phyloP scores from a whole-genome alignment of 2,797 vertebrate species.

The Sebastes dallii region DNA sequence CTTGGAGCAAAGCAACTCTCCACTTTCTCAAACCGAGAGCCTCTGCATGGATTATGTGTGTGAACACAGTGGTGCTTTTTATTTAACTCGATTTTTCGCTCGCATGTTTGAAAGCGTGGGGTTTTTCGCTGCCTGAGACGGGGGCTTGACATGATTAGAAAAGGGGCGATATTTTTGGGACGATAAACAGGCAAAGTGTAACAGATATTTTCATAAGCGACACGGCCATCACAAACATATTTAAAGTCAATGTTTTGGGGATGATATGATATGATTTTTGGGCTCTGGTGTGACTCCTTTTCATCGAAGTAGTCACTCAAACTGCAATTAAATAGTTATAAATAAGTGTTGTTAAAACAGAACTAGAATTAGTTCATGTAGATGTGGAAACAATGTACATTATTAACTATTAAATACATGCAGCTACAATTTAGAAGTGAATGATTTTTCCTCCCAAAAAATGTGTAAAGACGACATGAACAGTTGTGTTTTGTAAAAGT shows the following conservation, averaged over 20 bases:
- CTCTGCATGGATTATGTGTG: constrained; percentile 94
- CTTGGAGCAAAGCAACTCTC: constrained; percentile 95
- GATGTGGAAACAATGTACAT: background rate
- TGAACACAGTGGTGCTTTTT: constrained; percentile 96
- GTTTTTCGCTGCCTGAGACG: constrained; percentile 86
- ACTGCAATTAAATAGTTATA: background rate
- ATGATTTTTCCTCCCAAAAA: background rate
- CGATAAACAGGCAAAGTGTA: constrained; percentile 84
- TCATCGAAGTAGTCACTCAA: background rate
- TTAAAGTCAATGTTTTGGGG: constrained; percentile 48
- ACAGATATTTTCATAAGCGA: constrained; percentile 75
- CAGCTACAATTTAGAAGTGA: background rate
- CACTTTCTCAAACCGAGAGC: constrained; percentile 90
- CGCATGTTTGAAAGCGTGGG: constrained; percentile 84
- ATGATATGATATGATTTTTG: constrained; percentile 43
- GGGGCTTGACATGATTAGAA: constrained; percentile 87
- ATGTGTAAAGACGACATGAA: background rate
- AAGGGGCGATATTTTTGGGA: constrained; percentile 90
- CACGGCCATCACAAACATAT: constrained; percentile 61
- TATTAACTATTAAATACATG: background rate
- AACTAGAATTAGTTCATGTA: background rate
- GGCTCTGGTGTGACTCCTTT: background rate
- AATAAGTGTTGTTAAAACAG: background rate
- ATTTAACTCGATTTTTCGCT: constrained; percentile 89
- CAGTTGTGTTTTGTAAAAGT: constrained; percentile 45